Evolutionary conservation across 2,797 vertebrate species (phyloP).

Genomic region (Sardinella longiceps): DNA sequence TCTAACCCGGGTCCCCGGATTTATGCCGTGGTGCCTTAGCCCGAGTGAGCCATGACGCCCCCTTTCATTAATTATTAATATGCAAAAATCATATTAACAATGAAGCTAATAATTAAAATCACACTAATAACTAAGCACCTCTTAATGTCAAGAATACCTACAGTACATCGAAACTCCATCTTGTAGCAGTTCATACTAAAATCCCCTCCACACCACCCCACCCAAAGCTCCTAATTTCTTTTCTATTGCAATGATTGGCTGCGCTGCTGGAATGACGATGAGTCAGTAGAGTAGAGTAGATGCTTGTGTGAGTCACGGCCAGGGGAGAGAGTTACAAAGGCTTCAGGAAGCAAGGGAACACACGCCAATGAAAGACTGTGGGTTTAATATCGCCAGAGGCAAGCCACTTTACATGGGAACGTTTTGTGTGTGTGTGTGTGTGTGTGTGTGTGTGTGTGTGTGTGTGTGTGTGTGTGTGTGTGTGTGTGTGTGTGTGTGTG

Average conservation of each 20-base stretch:
- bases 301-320: not conserved
- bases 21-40: too few relatives aligned
- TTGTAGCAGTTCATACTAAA: too few relatives aligned
- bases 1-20: too few relatives aligned
- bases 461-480: too few relatives aligned
- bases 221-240: not conserved
- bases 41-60: too few relatives aligned
- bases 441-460: too few relatives aligned
- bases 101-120: too few relatives aligned
- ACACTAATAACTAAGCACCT: not conserved
- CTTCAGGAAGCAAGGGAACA: not conserved
- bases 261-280: not conserved
- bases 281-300: not conserved
- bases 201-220: too few relatives aligned
- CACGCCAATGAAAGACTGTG: not conserved
- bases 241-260: not conserved
- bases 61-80: too few relatives aligned
- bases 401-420: not conserved
- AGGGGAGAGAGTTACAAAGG: not conserved
- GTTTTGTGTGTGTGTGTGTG: too few relatives aligned
- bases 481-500: too few relatives aligned
- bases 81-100: not conserved
- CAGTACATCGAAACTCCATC: too few relatives aligned
- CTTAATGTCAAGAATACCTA: not conserved
- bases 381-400: not conserved